These are phyloP conservation scores for Parazoanthus swiftii DNA, from an alignment of 92 coral and sea anemone genomes.

Conservation along the genomic window DNA sequence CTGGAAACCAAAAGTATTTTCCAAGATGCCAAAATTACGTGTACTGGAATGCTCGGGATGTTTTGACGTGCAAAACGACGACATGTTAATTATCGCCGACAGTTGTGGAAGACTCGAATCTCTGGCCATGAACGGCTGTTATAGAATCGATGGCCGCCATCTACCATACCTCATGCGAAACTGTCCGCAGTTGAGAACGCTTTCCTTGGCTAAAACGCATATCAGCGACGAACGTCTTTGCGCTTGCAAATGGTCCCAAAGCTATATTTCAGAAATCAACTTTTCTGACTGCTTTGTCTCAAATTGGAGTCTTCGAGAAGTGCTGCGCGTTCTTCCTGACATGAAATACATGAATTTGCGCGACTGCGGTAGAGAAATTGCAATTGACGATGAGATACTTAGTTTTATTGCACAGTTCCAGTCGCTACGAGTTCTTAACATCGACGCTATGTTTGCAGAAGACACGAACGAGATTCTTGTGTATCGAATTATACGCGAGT, in stretches of 20 bases:
- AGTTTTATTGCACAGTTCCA: not conserved
- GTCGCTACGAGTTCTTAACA: slow-evolving; percentile 32
- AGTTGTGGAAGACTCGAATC: slow-evolving; percentile 64
- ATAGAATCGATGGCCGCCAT: slow-evolving; percentile 55
- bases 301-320: not conserved
- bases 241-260: slow-evolving; percentile 49
- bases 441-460: slow-evolving; percentile 17
- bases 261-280: slow-evolving; percentile 27
- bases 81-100: slow-evolving; percentile 55
- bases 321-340: slow-evolving; percentile 22
- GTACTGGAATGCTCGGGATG: slow-evolving; percentile 75
- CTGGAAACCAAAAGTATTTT: slow-evolving; percentile 64
- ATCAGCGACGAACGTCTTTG: slow-evolving; percentile 54
- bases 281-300: slow-evolving; percentile 28
- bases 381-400: not conserved
- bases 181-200: slow-evolving; percentile 54
- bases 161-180: slow-evolving; percentile 59
- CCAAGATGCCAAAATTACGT: slow-evolving; percentile 57
- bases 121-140: slow-evolving; percentile 70
- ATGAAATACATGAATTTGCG: slow-evolving; percentile 21
- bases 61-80: slow-evolving; percentile 61
- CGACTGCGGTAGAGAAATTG: not conserved
- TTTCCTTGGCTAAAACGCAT: slow-evolving; percentile 72
- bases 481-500: slow-evolving; percentile 6
- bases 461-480: not conserved